Evolutionary conservation across 2,113 vertebrate species (phyloP).

Genomic region (Sterrhoptilus dennistouni): DNA sequence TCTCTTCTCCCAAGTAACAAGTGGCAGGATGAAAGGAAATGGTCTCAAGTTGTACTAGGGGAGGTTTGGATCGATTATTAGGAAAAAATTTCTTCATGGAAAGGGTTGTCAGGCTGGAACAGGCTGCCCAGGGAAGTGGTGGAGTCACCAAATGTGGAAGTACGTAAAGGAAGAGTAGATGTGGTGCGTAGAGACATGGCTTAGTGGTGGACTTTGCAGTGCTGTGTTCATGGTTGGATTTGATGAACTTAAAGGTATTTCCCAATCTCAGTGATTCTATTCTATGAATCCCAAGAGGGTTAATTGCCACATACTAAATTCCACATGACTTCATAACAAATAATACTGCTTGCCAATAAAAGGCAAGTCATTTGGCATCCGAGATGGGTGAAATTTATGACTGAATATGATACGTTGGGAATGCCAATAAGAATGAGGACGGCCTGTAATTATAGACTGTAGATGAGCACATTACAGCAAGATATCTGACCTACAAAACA

Average conservation of each 20-base stretch:
- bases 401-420: neutral
- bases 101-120: neutral
- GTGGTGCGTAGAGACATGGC: neutral
- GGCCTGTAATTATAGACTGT: neutral
- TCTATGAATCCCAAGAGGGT: neutral
- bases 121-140: neutral
- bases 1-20: neutral
- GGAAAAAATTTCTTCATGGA: neutral
- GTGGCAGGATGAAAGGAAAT: neutral
- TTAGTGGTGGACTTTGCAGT: neutral
- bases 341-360: neutral
- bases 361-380: neutral
- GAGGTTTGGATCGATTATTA: neutral
- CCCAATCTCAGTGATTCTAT: neutral
- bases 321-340: neutral
- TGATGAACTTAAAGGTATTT: neutral
- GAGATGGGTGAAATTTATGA: neutral
- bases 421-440: neutral
- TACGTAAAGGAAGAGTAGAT: neutral
- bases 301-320: neutral
- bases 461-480: neutral
- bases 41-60: neutral
- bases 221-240: neutral
- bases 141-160: neutral
- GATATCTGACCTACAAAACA: neutral